Percentiles rank a stretch among this genome's conserved stretches.
Conservation (phyloP, 2,113 vertebrate genomes). For the Xiphias gladius region DNA sequence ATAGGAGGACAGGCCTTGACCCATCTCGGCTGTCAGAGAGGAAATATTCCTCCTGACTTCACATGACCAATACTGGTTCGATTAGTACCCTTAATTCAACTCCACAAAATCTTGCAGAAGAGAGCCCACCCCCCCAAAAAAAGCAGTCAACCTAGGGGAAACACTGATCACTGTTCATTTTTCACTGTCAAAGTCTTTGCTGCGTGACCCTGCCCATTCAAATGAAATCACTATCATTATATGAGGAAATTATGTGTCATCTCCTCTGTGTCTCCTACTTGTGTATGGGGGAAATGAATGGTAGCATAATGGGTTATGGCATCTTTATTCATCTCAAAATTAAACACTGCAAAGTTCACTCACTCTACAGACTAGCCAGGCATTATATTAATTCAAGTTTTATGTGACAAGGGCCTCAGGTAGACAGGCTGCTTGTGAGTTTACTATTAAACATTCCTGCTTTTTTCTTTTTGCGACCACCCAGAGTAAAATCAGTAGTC, state of each 20-base stretch:
- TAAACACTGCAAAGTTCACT: conserved; percentile 65
- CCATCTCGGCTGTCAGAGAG: too few relatives aligned
- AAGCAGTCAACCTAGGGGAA: too few relatives aligned
- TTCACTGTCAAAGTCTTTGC: conserved; percentile 36
- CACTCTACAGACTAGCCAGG: conserved; percentile 24
- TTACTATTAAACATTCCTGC: neutral
- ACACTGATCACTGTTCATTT: conserved; percentile 5
- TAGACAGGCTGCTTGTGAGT: conserved; percentile 22
- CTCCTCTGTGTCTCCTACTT: conserved; percentile 23
- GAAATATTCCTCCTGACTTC: too few relatives aligned
- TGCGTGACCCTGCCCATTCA: conserved; percentile 20
- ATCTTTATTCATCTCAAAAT: conserved; percentile 67
- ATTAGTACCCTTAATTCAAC: too few relatives aligned
- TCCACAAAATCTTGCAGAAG: too few relatives aligned
- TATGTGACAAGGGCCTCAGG: conserved; percentile 31
- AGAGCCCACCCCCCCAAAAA: too few relatives aligned
- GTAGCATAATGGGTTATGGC: conserved; percentile 60
- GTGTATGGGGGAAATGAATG: conserved; percentile 30
- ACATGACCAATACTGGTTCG: too few relatives aligned
- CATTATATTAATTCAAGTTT: conserved; percentile 41
- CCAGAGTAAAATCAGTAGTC: neutral
- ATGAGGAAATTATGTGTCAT: conserved; percentile 59
- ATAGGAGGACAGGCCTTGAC: too few relatives aligned
- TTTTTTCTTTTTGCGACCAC: conserved; percentile 9
- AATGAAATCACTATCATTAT: conserved; percentile 56